A percentile compares a stretch with the other conserved stretches of the same genome.
phyloP scores from a whole-genome alignment of 2,113 vertebrate species.

The Clarias batrachus region DNA sequence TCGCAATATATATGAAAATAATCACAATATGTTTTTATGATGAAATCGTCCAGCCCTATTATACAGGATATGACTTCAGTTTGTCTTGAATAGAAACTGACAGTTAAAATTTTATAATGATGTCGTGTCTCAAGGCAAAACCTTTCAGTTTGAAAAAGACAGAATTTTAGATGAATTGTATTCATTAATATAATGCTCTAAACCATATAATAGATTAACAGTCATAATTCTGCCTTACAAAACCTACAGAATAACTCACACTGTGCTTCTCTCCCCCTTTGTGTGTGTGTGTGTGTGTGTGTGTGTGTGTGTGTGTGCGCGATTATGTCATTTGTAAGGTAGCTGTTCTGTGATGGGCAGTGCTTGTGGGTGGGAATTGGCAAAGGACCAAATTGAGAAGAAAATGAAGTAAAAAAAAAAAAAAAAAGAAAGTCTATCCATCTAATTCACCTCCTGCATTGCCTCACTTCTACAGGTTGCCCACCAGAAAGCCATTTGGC shows the following conservation, averaged over 20 bases:
- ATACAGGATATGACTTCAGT: neutral
- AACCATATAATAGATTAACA: neutral
- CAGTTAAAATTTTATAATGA: neutral
- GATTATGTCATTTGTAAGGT: neutral
- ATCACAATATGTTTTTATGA: too few relatives aligned
- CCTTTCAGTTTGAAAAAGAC: neutral
- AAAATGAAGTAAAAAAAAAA: neutral
- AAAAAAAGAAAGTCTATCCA: neutral
- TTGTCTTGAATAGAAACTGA: neutral
- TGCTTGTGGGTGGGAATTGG: neutral
- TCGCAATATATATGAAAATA: too few relatives aligned
- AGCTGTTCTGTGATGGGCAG: neutral
- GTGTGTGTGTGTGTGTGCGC: neutral
- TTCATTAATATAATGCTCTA: neutral
- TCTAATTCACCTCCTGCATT: neutral
- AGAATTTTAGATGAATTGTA: neutral
- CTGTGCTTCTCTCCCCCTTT: neutral
- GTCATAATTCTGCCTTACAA: neutral
- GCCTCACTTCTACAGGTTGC: slow-evolving; percentile 7
- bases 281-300: neutral
- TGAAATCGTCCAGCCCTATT: too few relatives aligned
- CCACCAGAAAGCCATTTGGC: slow-evolving; percentile 29
- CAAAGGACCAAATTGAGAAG: neutral
- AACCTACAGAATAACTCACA: neutral
- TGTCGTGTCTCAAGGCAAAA: neutral